Conservation (phyloP, 2,797 vertebrate species). For the Bryconaethiops microstoma region DNA sequence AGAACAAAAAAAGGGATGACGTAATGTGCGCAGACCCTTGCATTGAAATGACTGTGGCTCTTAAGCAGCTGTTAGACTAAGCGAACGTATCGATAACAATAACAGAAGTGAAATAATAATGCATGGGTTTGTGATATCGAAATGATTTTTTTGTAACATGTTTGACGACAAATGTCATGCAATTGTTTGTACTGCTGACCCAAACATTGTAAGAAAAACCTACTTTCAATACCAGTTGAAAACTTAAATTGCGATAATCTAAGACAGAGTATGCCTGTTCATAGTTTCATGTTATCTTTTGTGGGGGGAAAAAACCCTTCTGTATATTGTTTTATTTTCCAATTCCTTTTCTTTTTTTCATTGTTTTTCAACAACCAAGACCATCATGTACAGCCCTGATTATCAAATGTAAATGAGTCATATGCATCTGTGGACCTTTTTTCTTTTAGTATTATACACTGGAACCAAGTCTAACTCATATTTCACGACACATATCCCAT, state of each 20-base stretch:
- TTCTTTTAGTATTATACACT: slow-evolving; percentile 83
- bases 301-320: not conserved
- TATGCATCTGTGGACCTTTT: slow-evolving; percentile 77
- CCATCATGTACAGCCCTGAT: slow-evolving; percentile 76
- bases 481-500: slow-evolving; percentile 65
- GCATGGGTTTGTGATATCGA: slow-evolving; percentile 78
- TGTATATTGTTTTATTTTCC: slow-evolving; percentile 29
- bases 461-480: slow-evolving; percentile 77
- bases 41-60: slow-evolving; percentile 67
- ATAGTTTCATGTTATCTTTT: slow-evolving; percentile 69
- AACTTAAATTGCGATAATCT: slow-evolving; percentile 75
- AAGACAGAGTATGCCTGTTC: slow-evolving; percentile 72
- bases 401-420: slow-evolving; percentile 77
- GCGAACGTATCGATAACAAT: slow-evolving; percentile 64
- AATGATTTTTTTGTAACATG: slow-evolving; percentile 68
- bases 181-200: slow-evolving; percentile 68
- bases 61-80: slow-evolving; percentile 69
- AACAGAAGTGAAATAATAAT: slow-evolving; percentile 69
- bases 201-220: slow-evolving; percentile 67
- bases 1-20: slow-evolving; percentile 59
- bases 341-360: slow-evolving; percentile 33
- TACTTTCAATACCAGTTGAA: slow-evolving; percentile 71
- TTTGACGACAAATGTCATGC: slow-evolving; percentile 74
- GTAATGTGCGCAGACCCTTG: slow-evolving; percentile 57
- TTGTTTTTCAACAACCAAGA: slow-evolving; percentile 27